phyloP scores from a whole-genome alignment of 2,113 vertebrate genomes.

The Mormyrus lacerda region DNA sequence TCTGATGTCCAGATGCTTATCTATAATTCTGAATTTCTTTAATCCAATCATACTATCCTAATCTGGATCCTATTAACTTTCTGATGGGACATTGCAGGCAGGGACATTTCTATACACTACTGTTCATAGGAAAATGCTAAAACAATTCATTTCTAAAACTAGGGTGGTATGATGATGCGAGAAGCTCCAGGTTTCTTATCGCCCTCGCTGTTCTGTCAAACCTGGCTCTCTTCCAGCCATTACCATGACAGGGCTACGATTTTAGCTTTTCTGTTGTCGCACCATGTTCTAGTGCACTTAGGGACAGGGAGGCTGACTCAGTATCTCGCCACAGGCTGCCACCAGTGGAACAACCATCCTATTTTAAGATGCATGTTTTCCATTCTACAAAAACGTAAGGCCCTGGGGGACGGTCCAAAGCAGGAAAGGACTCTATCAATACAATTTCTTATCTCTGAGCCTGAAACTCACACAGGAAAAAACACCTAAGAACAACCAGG shows the following conservation, averaged over 20 bases:
- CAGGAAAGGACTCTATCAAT: not conserved
- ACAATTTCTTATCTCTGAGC: not conserved
- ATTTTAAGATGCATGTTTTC: slow-evolving; percentile 61
- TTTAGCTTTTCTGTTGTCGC: not conserved
- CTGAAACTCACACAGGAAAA: not conserved
- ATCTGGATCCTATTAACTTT: slow-evolving; percentile 38
- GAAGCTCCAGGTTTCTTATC: not conserved
- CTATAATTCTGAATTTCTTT: slow-evolving; percentile 24
- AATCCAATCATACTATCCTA: slow-evolving; percentile 36
- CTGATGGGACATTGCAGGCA: not conserved
- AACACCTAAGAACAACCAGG: slow-evolving; percentile 2
- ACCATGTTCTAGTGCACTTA: slow-evolving; percentile 1
- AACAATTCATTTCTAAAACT: not conserved
- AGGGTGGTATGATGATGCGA: not conserved
- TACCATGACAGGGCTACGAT: not conserved
- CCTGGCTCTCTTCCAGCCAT: not conserved
- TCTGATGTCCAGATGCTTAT: not conserved
- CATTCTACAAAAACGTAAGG: slow-evolving; percentile 49
- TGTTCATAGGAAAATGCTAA: not conserved
- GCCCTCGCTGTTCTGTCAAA: not conserved
- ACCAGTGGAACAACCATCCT: slow-evolving; percentile 63
- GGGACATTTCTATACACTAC: not conserved
- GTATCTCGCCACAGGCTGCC: not conserved
- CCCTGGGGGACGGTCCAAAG: slow-evolving; percentile 37
- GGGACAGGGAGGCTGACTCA: not conserved